These are phyloP conservation scores for Mormyrus iriodes DNA, from an alignment of 2,113 vertebrate genomes.

Conservation along the genomic window DNA sequence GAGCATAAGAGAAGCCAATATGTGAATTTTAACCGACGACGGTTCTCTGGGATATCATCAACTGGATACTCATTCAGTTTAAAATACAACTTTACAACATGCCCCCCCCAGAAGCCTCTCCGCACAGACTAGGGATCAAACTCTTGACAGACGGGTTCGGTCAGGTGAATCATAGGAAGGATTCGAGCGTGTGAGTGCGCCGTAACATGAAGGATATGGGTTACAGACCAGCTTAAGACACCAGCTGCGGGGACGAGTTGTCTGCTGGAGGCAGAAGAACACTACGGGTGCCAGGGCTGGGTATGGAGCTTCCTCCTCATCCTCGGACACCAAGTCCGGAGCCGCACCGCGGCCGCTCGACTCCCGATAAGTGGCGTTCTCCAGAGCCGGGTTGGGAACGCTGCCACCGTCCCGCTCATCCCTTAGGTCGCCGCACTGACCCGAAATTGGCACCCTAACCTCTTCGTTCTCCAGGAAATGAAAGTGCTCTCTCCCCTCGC, in stretches of 20 bases:
- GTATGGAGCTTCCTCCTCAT: conserved; percentile 78
- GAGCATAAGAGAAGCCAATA: not conserved
- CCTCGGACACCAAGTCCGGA: conserved; percentile 59
- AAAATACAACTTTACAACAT: not conserved
- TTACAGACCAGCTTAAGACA: conserved; percentile 91
- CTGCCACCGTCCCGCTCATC: conserved; percentile 54
- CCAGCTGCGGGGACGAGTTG: conserved; percentile 89
- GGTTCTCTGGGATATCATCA: not conserved
- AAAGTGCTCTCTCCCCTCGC: conserved; percentile 65
- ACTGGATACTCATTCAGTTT: not conserved
- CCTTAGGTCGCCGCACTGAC: conserved; percentile 37
- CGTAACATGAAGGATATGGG: conserved; percentile 82
- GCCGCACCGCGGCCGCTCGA: conserved; percentile 49
- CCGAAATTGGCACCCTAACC: conserved; percentile 60
- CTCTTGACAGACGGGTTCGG: not conserved
- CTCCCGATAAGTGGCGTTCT: conserved; percentile 40
- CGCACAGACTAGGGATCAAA: not conserved
- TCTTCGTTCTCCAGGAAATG: conserved; percentile 58
- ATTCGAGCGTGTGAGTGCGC: not conserved
- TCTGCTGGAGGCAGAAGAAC: conserved; percentile 89
- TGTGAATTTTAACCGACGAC: not conserved
- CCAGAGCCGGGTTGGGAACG: conserved; percentile 45
- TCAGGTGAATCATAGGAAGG: not conserved
- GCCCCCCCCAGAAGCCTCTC: not conserved
- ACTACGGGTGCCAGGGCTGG: conserved; percentile 84